phyloP scores from a whole-genome alignment of 2,797 vertebrate genomes.

The Micrastur ruficollis region DNA sequence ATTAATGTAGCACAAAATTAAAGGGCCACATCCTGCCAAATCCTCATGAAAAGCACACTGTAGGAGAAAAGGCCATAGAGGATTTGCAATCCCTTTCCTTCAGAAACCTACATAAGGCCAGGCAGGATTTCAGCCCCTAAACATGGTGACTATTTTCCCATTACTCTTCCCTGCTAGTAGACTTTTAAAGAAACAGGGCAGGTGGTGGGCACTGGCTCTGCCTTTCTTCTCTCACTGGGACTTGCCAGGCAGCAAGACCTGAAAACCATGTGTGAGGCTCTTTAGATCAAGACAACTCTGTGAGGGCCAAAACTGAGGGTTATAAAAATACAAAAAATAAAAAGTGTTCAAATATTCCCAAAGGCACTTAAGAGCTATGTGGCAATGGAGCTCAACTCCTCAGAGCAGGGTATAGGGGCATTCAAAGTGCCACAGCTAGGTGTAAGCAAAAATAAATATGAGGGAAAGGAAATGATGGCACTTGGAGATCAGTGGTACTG shows the following conservation, averaged over 20 bases:
- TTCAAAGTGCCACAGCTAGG: not conserved
- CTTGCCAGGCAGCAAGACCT: not conserved
- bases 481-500: not conserved
- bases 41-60: not conserved
- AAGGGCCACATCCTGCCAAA: not conserved
- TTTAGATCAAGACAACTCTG: not conserved
- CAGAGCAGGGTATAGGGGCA: no score
- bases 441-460: not conserved
- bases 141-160: rapidly evolving
- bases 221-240: not conserved
- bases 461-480: not conserved
- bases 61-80: not conserved
- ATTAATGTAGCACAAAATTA: not conserved
- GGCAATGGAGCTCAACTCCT: not conserved
- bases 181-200: not conserved
- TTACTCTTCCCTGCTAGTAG: not conserved
- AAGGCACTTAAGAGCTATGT: not conserved
- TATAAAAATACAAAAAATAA: not conserved
- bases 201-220: not conserved
- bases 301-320: not conserved
- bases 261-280: not conserved
- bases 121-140: not conserved
- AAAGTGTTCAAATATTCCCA: not conserved
- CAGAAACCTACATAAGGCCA: not conserved
- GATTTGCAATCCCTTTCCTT: not conserved